A percentile compares a stretch with the other conserved stretches of the same genome.
These are phyloP conservation scores for Xiphophorus birchmanni DNA, from an alignment of 2,797 vertebrate genomes.

Conservation along the genomic window DNA sequence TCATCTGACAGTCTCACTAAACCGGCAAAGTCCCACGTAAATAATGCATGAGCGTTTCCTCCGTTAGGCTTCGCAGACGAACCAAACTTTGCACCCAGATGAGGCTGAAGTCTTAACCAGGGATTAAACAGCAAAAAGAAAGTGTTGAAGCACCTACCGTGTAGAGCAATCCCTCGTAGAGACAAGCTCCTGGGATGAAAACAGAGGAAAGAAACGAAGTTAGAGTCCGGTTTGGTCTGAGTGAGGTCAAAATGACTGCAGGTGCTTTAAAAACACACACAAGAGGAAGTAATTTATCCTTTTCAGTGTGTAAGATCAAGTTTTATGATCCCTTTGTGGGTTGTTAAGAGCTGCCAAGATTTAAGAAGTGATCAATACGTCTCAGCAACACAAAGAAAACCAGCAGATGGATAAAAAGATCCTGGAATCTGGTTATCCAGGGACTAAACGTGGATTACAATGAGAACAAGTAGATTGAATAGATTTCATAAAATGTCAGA, in stretches of 20 bases:
- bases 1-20: slow-evolving; percentile 37
- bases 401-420: neutral
- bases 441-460: neutral
- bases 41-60: slow-evolving; percentile 66
- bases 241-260: neutral
- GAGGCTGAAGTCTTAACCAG: neutral
- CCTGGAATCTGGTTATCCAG: neutral
- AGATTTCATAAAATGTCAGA: neutral
- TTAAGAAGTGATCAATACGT: neutral
- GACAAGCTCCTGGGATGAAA: slow-evolving; percentile 71
- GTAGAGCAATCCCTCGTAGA: slow-evolving; percentile 72
- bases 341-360: neutral
- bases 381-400: neutral
- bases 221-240: slow-evolving; percentile 5
- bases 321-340: neutral
- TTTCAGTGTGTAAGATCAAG: neutral
- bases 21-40: slow-evolving; percentile 48
- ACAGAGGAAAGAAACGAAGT: slow-evolving; percentile 3
- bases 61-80: slow-evolving; percentile 42
- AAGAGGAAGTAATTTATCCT: slow-evolving; percentile 16
- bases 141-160: slow-evolving; percentile 70
- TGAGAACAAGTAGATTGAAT: neutral
- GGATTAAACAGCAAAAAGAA: slow-evolving; percentile 9
- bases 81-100: slow-evolving; percentile 28
- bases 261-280: neutral